Conservation (phyloP, 2,797 vertebrate species). For the Scolopax rusticola region DNA sequence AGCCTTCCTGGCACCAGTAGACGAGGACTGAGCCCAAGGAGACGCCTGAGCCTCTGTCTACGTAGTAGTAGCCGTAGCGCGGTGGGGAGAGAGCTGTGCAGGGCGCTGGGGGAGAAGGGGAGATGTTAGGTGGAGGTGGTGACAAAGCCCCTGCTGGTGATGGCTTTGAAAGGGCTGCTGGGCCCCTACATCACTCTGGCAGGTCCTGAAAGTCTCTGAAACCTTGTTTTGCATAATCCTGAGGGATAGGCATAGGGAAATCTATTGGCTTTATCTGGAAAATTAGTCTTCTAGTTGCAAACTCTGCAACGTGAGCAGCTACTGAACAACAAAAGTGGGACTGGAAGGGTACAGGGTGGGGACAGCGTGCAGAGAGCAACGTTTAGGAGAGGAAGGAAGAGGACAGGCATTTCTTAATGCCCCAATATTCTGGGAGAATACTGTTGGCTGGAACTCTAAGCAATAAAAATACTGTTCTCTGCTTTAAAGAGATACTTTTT, state of each 20-base stretch:
- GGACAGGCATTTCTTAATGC: not conserved
- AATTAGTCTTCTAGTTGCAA: not conserved
- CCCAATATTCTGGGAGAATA: not conserved
- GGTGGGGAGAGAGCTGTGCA: slow-evolving; percentile 76
- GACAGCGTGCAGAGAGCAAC: not conserved
- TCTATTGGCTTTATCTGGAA: not conserved
- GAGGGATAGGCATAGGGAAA: not conserved
- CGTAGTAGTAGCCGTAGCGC: slow-evolving; percentile 79
- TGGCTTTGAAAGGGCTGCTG: not conserved
- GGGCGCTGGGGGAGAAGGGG: not conserved
- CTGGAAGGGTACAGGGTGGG: not conserved
- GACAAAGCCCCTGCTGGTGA: fast-evolving
- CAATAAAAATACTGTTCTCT: not conserved
- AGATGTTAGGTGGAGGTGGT: not conserved
- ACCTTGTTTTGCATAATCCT: fast-evolving
- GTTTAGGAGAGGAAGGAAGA: not conserved
- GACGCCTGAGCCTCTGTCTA: slow-evolving; percentile 78
- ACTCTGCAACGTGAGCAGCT: not conserved
- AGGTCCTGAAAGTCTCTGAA: not conserved
- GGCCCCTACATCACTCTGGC: fast-evolving
- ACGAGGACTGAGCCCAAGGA: slow-evolving; percentile 77
- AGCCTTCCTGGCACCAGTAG: slow-evolving; percentile 84
- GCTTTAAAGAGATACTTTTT: not conserved
- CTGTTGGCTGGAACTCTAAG: not conserved
- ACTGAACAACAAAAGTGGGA: not conserved